Conservation (phyloP, 2,888 invertebrate species). For the Eupithecia inturbata region DNA sequence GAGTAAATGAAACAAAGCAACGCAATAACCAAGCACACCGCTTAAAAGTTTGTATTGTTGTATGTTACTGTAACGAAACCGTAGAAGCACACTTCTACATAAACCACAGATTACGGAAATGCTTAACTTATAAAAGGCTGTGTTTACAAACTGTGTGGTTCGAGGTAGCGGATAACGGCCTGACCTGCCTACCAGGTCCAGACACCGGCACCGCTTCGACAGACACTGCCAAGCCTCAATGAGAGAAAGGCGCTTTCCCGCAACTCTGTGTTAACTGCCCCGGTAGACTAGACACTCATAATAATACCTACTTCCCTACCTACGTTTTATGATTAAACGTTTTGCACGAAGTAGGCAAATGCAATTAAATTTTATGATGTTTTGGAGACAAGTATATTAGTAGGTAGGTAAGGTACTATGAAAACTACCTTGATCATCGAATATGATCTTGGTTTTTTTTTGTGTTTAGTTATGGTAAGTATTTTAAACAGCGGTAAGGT, state of each 20-base stretch:
- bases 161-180: slow-evolving; percentile 55
- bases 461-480: not conserved
- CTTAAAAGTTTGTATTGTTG: slow-evolving; percentile 15
- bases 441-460: not conserved
- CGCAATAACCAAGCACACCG: not conserved
- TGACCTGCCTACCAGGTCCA: slow-evolving; percentile 15
- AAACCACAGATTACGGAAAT: slow-evolving; percentile 7
- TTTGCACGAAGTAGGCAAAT: slow-evolving; percentile 8
- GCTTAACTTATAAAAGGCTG: slow-evolving; percentile 30
- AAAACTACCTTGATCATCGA: not conserved
- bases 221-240: slow-evolving; percentile 32
- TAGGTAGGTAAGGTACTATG: not conserved
- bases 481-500: not conserved
- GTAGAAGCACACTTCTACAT: slow-evolving; percentile 14
- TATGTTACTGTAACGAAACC: slow-evolving; percentile 27
- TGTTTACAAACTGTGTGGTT: slow-evolving; percentile 73
- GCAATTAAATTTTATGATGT: slow-evolving; percentile 15
- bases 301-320: slow-evolving; percentile 37
- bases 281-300: slow-evolving; percentile 54
- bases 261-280: slow-evolving; percentile 45
- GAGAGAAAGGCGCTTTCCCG: slow-evolving; percentile 83
- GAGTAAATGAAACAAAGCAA: not conserved
- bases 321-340: slow-evolving; percentile 46
- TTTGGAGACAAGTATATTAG: not conserved
- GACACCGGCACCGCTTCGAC: slow-evolving; percentile 19